A percentile compares a stretch with the other conserved stretches of the same genome.
These are phyloP conservation scores for Menura novaehollandiae DNA, from an alignment of 2,113 vertebrate genomes.

Conservation along the genomic window DNA sequence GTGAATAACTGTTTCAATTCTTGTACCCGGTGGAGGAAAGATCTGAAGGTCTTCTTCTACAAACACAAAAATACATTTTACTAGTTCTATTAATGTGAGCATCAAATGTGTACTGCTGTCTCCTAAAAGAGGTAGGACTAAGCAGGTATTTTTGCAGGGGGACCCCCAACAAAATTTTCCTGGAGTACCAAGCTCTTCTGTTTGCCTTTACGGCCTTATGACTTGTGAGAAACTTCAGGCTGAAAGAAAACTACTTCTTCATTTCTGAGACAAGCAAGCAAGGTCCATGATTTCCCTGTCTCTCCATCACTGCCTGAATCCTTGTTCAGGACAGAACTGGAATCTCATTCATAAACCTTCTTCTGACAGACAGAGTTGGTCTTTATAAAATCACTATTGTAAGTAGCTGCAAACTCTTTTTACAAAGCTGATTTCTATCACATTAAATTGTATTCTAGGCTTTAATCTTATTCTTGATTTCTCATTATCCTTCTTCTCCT, in stretches of 20 bases:
- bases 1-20: slow-evolving; percentile 8
- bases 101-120: not conserved
- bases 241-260: slow-evolving; percentile 13
- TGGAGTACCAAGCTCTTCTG: not conserved
- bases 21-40: not conserved
- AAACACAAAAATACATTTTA: not conserved
- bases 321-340: not conserved
- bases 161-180: not conserved
- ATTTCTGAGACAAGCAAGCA: not conserved
- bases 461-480: slow-evolving; percentile 25
- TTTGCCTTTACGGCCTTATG: not conserved
- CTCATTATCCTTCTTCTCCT: not conserved
- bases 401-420: slow-evolving; percentile 25
- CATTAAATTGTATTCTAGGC: not conserved
- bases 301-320: not conserved
- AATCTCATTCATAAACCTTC: not conserved
- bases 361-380: not conserved
- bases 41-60: not conserved
- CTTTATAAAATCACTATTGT: not conserved
- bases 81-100: not conserved
- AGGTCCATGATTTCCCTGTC: not conserved
- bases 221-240: not conserved
- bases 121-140: not conserved
- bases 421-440: not conserved
- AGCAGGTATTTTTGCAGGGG: not conserved